phyloP scores from a whole-genome alignment of 1,140 invertebrate genomes.

The Homarus americanus region DNA sequence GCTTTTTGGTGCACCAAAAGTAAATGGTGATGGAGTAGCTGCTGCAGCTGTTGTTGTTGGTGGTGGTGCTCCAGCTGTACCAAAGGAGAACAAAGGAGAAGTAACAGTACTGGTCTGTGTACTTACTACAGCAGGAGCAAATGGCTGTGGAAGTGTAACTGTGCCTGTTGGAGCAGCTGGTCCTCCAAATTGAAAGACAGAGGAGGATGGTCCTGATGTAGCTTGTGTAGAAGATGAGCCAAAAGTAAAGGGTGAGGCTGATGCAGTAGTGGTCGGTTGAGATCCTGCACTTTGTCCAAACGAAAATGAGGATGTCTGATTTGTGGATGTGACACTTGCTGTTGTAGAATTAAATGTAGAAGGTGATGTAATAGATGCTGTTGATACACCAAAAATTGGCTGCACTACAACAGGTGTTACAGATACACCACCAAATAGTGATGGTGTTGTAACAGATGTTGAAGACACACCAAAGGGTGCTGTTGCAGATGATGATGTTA shows the following conservation, averaged over 20 bases:
- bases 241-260: neutral
- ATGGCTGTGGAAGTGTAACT: neutral
- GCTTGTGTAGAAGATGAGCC: neutral
- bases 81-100: neutral
- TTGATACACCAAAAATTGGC: neutral
- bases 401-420: neutral
- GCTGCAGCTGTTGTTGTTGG: neutral
- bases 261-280: neutral
- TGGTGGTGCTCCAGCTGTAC: neutral
- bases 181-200: neutral
- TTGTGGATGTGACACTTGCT: neutral
- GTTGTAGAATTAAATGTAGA: neutral
- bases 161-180: neutral
- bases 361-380: neutral
- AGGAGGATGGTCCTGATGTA: neutral
- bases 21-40: neutral
- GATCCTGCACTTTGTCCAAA: neutral
- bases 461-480: too few species aligned
- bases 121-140: neutral
- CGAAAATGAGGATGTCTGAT: neutral
- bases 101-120: neutral
- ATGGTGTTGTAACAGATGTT: neutral
- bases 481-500: too few species aligned
- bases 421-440: neutral
- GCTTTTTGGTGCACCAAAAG: neutral